phyloP scores from a whole-genome alignment of 2,888 invertebrate genomes.

The Drosophila percnosoma region DNA sequence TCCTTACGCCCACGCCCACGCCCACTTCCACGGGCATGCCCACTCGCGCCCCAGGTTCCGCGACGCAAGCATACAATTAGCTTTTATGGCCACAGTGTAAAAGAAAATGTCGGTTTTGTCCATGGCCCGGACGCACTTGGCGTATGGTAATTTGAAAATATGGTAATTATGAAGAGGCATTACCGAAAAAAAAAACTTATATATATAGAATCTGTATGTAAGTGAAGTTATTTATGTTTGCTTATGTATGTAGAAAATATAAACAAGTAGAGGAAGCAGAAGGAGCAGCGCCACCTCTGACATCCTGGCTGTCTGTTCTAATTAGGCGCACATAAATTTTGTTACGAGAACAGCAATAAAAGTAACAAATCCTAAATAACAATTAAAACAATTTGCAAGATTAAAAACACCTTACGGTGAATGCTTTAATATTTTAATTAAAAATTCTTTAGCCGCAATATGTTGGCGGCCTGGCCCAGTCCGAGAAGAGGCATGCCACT shows the following conservation, averaged over 20 bases:
- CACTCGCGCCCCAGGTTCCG: conserved; percentile 1
- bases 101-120: conserved; percentile 43
- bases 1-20: neutral
- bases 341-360: conserved; percentile 47
- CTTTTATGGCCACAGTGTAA: conserved; percentile 69
- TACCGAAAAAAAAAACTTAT: conserved; percentile 16
- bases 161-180: conserved; percentile 75
- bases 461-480: conserved; percentile 31
- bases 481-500: conserved; percentile 15
- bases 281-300: conserved; percentile 35
- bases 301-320: conserved; percentile 69
- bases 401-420: conserved; percentile 78
- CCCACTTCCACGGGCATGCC: neutral
- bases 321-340: conserved; percentile 76
- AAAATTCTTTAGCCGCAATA: conserved; percentile 73
- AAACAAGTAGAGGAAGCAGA: neutral
- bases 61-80: conserved; percentile 80
- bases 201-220: neutral
- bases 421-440: conserved; percentile 80
- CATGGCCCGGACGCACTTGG: conserved; percentile 59
- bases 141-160: conserved; percentile 79
- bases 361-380: conserved; percentile 76
- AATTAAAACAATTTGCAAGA: conserved; percentile 80
- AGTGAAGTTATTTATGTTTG: conserved; percentile 25
- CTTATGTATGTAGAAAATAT: conserved; percentile 9